Evolutionary conservation across 1,140 invertebrate species (phyloP).

Genomic region (Zaprionus kolodkinae): DNA sequence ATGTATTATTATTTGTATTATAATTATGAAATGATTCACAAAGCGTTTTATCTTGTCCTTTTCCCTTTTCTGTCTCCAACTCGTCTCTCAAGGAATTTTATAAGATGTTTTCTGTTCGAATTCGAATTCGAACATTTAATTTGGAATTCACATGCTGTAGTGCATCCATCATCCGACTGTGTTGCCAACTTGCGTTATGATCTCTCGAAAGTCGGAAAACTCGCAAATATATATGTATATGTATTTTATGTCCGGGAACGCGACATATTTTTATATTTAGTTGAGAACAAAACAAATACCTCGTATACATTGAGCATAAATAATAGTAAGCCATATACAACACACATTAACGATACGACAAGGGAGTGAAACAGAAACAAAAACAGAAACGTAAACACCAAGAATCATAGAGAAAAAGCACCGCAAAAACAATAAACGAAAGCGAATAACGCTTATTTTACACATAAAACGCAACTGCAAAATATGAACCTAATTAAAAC

Average conservation of each 20-base stretch:
- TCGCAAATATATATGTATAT: background rate
- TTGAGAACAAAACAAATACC: conserved; percentile 55
- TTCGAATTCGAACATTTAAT: too few relatives aligned
- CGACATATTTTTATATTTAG: conserved; percentile 16
- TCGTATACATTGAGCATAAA: conserved; percentile 64
- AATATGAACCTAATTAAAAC: conserved; percentile 23
- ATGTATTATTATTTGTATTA: conserved; percentile 22
- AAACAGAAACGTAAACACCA: conserved; percentile 19
- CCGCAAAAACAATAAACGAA: conserved; percentile 37
- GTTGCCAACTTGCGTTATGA: conserved; percentile 31
- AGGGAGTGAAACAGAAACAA: conserved; percentile 9
- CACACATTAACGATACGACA: conserved; percentile 17
- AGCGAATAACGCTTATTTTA: conserved; percentile 62
- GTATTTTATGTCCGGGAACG: conserved; percentile 4
- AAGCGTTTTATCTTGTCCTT: background rate
- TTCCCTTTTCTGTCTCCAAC: background rate
- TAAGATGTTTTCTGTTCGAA: background rate
- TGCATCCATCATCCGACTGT: conserved; percentile 5
- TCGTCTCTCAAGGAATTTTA: conserved; percentile 3
- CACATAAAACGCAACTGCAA: conserved; percentile 39
- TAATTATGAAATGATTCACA: background rate
- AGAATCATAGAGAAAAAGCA: conserved; percentile 26
- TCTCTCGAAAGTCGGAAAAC: conserved; percentile 29
- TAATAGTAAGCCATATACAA: conserved; percentile 35
- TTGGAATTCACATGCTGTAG: conserved; percentile 2